phyloP scores from a whole-genome alignment of 2,888 invertebrate species.

The Fragum fragum region DNA sequence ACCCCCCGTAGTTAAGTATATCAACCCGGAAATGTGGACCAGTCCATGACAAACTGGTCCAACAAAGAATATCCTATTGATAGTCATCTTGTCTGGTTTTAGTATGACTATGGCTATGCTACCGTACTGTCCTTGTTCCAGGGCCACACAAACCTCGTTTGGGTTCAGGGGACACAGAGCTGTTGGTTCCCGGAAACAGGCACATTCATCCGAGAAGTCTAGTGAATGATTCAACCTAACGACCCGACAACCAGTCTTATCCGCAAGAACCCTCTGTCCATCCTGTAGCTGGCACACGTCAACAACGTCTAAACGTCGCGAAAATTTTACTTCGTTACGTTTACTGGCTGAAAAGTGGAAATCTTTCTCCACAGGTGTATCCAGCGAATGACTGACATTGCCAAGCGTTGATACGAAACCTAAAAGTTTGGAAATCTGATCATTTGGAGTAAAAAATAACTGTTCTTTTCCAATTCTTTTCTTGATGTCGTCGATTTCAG shows the following conservation, averaged over 20 bases:
- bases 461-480: slow-evolving; percentile 9
- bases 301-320: not conserved
- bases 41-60: slow-evolving; percentile 3
- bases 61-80: not conserved
- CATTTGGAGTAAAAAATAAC: not conserved
- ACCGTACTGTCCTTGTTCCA: not conserved
- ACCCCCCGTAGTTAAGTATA: not conserved
- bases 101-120: not conserved
- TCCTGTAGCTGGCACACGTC: slow-evolving; percentile 11
- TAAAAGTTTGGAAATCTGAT: not conserved
- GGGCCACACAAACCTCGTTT: slow-evolving; percentile 7
- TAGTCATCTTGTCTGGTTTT: slow-evolving; percentile 1
- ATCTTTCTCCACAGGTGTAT: not conserved
- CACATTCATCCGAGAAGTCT: slow-evolving; percentile 9
- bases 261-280: not conserved
- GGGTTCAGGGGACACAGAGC: slow-evolving; percentile 4
- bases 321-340: not conserved
- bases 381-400: not conserved
- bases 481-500: slow-evolving; percentile 1
- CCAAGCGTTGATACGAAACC: not conserved
- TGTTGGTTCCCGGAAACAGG: not conserved
- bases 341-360: not conserved
- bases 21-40: not conserved
- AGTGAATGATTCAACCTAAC: not conserved
- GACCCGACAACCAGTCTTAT: slow-evolving; percentile 1